These are phyloP conservation scores for Schizaphis graminum DNA, from an alignment of 2,888 invertebrate genomes.

Conservation along the genomic window DNA sequence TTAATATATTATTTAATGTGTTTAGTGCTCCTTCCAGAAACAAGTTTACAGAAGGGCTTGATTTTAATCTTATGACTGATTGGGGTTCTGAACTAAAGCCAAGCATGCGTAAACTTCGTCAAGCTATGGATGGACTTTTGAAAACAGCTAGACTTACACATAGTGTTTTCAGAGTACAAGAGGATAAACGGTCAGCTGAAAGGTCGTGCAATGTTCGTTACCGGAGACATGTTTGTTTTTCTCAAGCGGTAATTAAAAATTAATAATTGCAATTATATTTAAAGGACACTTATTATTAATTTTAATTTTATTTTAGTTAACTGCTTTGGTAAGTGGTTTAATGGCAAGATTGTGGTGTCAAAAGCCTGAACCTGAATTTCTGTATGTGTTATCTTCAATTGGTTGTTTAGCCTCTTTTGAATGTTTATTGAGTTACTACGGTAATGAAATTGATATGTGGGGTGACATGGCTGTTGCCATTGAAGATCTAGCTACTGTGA, in stretches of 20 bases:
- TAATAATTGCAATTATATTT: not conserved
- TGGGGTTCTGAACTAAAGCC: conserved; percentile 85
- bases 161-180: conserved; percentile 85
- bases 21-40: conserved; percentile 72
- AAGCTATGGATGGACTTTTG: conserved; percentile 84
- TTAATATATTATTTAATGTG: not conserved
- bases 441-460: conserved; percentile 93
- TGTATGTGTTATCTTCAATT: conserved; percentile 80
- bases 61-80: conserved; percentile 79
- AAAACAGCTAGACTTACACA: conserved; percentile 84
- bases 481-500: conserved; percentile 88
- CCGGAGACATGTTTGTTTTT: conserved; percentile 89
- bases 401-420: conserved; percentile 91
- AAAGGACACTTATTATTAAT: conserved; percentile 51
- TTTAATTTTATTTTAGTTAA: conserved; percentile 76
- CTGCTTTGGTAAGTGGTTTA: conserved; percentile 84
- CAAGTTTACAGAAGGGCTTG: conserved; percentile 81
- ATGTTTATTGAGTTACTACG: conserved; percentile 88
- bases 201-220: conserved; percentile 82
- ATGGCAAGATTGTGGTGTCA: conserved; percentile 88
- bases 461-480: conserved; percentile 96
- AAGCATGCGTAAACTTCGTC: conserved; percentile 83
- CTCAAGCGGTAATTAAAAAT: conserved; percentile 83
- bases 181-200: conserved; percentile 82
- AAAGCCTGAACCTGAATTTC: conserved; percentile 81